Conservation (phyloP, 1,140 invertebrate genomes). For the Euura lappo region DNA sequence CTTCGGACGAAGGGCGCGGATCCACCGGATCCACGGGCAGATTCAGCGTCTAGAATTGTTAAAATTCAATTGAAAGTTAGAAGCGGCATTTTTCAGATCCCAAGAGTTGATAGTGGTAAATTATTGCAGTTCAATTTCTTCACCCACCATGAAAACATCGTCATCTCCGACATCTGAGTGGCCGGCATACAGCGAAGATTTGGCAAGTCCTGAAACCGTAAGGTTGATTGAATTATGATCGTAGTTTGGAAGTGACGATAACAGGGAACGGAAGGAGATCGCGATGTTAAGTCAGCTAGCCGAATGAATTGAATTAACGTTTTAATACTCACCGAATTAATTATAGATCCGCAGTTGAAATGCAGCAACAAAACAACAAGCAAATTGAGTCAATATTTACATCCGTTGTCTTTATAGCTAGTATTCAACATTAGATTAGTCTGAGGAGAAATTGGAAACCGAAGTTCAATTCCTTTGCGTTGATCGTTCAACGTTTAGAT, state of each 20-base stretch:
- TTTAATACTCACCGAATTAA: slow-evolving; percentile 10
- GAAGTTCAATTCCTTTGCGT: too few relatives aligned
- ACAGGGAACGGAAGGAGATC: too few relatives aligned
- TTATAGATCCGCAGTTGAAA: background rate
- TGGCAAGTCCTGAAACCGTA: slow-evolving; percentile 58
- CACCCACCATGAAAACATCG: slow-evolving; percentile 83
- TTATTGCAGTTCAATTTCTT: background rate
- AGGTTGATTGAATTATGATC: too few relatives aligned
- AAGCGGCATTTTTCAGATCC: background rate
- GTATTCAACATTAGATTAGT: too few relatives aligned
- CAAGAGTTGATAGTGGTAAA: background rate
- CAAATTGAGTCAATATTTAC: background rate
- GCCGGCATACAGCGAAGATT: slow-evolving; percentile 51
- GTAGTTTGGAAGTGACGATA: too few relatives aligned
- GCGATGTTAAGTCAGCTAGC: too few relatives aligned
- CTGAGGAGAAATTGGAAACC: too few relatives aligned
- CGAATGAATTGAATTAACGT: too few relatives aligned
- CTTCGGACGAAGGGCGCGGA: slow-evolving; percentile 70
- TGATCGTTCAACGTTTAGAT: too few relatives aligned
- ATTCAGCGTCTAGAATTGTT: slow-evolving; percentile 72
- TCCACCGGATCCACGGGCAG: slow-evolving; percentile 77
- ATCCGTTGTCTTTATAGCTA: too few relatives aligned
- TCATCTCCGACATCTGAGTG: slow-evolving; percentile 76
- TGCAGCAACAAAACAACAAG: slow-evolving; percentile 9
- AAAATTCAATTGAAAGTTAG: slow-evolving; percentile 21